Base-by-base conservation (phyloP, 2,797 vertebrate genomes). In the Luscinia luscinia region DNA sequence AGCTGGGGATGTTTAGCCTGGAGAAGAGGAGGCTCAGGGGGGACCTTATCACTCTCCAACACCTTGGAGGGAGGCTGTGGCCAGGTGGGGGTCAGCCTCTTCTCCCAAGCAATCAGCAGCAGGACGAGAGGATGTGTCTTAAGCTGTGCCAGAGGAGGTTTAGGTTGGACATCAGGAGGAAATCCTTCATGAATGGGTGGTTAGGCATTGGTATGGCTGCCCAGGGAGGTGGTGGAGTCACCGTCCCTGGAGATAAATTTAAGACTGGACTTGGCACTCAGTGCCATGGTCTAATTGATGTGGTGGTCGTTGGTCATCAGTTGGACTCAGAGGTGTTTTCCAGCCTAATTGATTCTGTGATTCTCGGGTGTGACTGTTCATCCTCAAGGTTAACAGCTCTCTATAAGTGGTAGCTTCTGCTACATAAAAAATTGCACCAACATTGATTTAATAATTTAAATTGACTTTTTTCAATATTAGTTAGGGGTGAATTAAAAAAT, bases 41-140 rank as follows among this genome's bases (percentile, higher is more conserved):
- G 6, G 6, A 24, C 15, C 15, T 40, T 40, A 36, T 7, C 9
- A 2, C 28, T 51, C 49, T 30, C 6, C 28, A 58, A 2, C 5
- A 30, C 1, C 14, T 10, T 64, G 58, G 9, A 70, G 5, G 12
- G 43, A 52, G 38, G 20, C 15, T 58, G 28, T 77, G 15, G 8
- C n/a, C 21, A 23, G 17, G 4, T 70, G 15, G 2, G 5, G 3
- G 2, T 57, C 1, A 0, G 7, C 11, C 7, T 77, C 38, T 64
- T 58, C 21, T 58, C 21, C 17, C 20, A 34, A 1, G 3, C 12
- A 30, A 2, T 12, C 15, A 52, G 58, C 0, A 0, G 9, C 15
- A 70, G 57, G 17, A 51, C 8, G 19, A 51, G 36, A 9, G 57
- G 24, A 38, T 23, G 7, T 19, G 14, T 16, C 23, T n/a, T 43